Conservation (phyloP, 1,140 invertebrate species). For the Pseudobourletiella spinata region DNA sequence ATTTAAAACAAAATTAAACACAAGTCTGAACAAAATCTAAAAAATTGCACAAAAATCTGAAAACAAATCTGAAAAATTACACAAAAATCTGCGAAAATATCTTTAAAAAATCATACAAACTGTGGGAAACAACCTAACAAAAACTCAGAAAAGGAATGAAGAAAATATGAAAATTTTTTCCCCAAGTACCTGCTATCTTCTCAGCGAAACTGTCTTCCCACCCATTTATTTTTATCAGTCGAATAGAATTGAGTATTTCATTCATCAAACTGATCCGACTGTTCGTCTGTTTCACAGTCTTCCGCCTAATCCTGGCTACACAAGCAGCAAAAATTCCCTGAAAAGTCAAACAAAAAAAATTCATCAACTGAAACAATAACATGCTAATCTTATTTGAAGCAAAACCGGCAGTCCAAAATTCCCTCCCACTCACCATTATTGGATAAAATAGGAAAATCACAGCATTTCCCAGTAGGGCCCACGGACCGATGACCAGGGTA, state of each 20-base stretch:
- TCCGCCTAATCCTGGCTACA: constrained; percentile 27
- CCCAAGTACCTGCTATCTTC: constrained; percentile 33
- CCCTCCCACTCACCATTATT: constrained; percentile 35
- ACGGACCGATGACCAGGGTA: constrained; percentile 32
- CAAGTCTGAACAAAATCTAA: too few species aligned
- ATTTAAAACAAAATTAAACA: too few species aligned
- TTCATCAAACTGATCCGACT: constrained; percentile 36
- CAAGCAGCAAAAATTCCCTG: constrained; percentile 30
- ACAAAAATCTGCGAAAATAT: too few species aligned
- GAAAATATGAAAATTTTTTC: too few species aligned
- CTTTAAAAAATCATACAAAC: too few species aligned
- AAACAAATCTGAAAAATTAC: too few species aligned
- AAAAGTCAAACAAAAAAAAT: background rate
- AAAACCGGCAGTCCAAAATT: too few species aligned
- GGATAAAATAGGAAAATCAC: constrained; percentile 37
- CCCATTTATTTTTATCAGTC: constrained; percentile 48
- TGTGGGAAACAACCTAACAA: too few species aligned
- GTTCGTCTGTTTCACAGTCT: constrained; percentile 35
- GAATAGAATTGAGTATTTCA: constrained; percentile 37
- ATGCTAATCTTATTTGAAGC: background rate
- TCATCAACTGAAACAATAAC: background rate
- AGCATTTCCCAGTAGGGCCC: constrained; percentile 35
- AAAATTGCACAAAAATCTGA: too few species aligned
- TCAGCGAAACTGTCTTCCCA: constrained; percentile 47
- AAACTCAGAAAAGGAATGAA: too few species aligned